These are phyloP conservation scores for Nettapus auritus DNA, from an alignment of 2,113 vertebrate genomes.

Conservation along the genomic window DNA sequence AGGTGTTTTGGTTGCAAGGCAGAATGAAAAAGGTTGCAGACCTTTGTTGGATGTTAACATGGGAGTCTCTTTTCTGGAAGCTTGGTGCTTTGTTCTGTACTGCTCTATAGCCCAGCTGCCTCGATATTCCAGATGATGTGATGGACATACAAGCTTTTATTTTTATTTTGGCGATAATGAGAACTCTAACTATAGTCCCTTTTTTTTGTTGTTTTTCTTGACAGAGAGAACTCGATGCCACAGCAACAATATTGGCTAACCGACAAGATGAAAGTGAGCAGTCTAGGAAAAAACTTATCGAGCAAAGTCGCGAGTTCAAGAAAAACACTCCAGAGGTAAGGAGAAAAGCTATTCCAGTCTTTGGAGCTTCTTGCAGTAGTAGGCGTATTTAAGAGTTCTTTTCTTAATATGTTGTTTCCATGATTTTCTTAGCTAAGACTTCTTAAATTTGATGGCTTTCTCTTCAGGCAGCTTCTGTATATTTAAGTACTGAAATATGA, in stretches of 20 bases:
- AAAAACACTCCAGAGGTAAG: slow-evolving; percentile 99
- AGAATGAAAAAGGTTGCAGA: background rate
- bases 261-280: slow-evolving; percentile 99
- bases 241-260: slow-evolving; percentile 96
- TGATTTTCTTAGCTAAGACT: background rate
- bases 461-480: background rate
- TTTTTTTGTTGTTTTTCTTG: slow-evolving; percentile 33
- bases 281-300: slow-evolving; percentile 97
- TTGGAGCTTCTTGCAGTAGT: background rate
- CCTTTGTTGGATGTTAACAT: background rate
- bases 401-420: background rate
- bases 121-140: accelerated
- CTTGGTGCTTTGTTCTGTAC: background rate
- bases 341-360: background rate
- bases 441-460: background rate
- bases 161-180: background rate
- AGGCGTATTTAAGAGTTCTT: background rate
- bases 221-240: slow-evolving; percentile 97
- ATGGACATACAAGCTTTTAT: accelerated
- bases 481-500: background rate
- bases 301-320: slow-evolving; percentile 99
- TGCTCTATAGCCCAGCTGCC: background rate
- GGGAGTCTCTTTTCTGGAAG: background rate
- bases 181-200: background rate
- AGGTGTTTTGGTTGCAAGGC: background rate